phyloP scores from a whole-genome alignment of 2,888 invertebrate genomes.

The Campopleginae sp. region DNA sequence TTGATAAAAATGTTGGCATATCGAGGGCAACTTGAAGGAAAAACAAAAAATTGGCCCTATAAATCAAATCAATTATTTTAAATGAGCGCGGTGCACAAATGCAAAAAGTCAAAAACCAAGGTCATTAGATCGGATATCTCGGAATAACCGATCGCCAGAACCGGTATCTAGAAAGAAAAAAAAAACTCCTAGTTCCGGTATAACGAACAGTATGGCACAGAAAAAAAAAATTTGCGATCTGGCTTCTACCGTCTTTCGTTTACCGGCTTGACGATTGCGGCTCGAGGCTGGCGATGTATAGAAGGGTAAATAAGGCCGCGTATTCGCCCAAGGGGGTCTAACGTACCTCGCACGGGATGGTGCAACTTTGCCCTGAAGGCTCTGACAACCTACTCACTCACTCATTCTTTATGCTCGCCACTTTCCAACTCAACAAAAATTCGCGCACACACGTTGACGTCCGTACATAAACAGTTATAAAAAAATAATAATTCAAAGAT shows the following conservation, averaged over 20 bases:
- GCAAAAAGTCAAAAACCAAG: neutral
- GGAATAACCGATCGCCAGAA: neutral
- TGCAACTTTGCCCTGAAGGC: slow-evolving; percentile 83
- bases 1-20: neutral
- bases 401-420: slow-evolving; percentile 65
- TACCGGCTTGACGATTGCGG: slow-evolving; percentile 23
- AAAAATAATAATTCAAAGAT: neutral
- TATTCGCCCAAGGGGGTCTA: slow-evolving; percentile 84
- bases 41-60: neutral
- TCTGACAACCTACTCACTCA: slow-evolving; percentile 79
- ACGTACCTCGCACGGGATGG: slow-evolving; percentile 79
- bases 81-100: neutral
- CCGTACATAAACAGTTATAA: slow-evolving; percentile 6
- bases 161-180: neutral
- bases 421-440: slow-evolving; percentile 57
- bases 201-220: neutral
- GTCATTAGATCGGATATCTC: neutral
- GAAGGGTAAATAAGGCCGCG: slow-evolving; percentile 83
- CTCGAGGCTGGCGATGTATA: slow-evolving; percentile 68
- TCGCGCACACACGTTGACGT: neutral
- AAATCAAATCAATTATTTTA: neutral
- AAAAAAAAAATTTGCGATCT: slow-evolving; percentile 15
- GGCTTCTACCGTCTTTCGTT: slow-evolving; percentile 30
- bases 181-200: slow-evolving; percentile 35
- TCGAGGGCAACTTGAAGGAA: neutral